Evolutionary conservation across 2,888 invertebrate species (phyloP), one percentile per base, ranked within the genome.

Genomic region (Pterobdella sp.): DNA sequence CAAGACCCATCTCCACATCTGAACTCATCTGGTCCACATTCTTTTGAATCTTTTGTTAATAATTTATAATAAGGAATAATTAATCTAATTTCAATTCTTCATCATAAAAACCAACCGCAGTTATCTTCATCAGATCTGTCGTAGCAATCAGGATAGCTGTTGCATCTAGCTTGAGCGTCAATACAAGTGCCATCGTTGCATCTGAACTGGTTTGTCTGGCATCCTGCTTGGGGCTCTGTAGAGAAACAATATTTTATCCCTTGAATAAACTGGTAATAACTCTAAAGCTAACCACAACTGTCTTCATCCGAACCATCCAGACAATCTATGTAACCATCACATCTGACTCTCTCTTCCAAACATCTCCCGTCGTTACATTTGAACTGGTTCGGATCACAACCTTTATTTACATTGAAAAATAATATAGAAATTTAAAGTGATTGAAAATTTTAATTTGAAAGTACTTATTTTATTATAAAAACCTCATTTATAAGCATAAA

Each of bases 91-190:
- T n/a, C n/a, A n/a, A n/a, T n/a, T n/a, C n/a, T n/a, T n/a, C n/a
- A n/a, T n/a, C n/a, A n/a, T n/a, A n/a, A n/a, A n/a, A 64, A 32
- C 67, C 32, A 32, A 22, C 22, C 35, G 36, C 96, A 96, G 79
- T 89, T 87, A 66, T 86, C 85, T 84, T 97, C 96, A 82, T 97
- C 96, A 0, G 91, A 92, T 1, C 88, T 88, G 81, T 97, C 96
- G 0, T 88, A 89, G 81, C 97, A 97, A 84, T 97, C 96, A 79
- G 91, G 88, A 78, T 94, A 93, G 0, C 91, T 90, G 82, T 96
- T 95, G 82, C 96, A 77, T 49, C 66, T 52, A 29, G 49, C 31
- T 14, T 65, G 26, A 34, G 26, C 14, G 56, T 74, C 74, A 31
- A 77, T 68, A 37, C 77, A 77, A 14, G 34, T 26, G 1, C 77